Base-by-base conservation (phyloP, 2,888 invertebrate genomes). In the Lucinisca nassula region DNA sequence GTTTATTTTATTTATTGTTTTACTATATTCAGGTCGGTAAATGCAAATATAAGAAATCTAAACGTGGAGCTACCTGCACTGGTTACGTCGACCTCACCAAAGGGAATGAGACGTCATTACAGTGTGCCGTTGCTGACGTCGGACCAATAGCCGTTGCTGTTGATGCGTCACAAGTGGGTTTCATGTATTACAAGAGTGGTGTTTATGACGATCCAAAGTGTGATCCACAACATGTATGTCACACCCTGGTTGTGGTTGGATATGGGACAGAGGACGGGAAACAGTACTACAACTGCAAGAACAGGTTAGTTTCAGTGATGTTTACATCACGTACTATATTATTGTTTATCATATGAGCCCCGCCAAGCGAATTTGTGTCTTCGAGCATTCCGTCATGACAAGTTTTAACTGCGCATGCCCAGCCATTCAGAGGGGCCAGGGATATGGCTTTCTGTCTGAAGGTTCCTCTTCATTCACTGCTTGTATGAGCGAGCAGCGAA, bases 281-380 rank as follows among this genome's bases (percentile, higher is more conserved):
- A 72, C 72, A 90, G 37, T 92, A 84, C 78, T 92, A 86, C 67
- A 84, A 90, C 61, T 88, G 88, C 24, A 90, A 90, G 85, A 92
- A 92, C 74, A 90, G 90, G 90, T 86, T n/a, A n/a, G n/a, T n/a
- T n/a, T n/a, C n/a, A n/a, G n/a, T n/a, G n/a, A n/a, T n/a, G n/a
- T n/a, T n/a, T n/a, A n/a, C n/a, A n/a, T n/a, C n/a, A n/a, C n/a
- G n/a, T n/a, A n/a, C n/a, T n/a, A n/a, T n/a, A n/a, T n/a, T n/a
- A n/a, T n/a, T n/a, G n/a, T n/a, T n/a, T n/a, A n/a, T n/a, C n/a
- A n/a, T n/a, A n/a, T n/a, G n/a, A n/a, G n/a, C n/a, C n/a, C n/a
- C n/a, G n/a, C n/a, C n/a, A n/a, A n/a, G n/a, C n/a, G n/a, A n/a
- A n/a, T n/a, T n/a, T n/a, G n/a, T n/a, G n/a, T n/a, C n/a, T n/a